phyloP scores from a whole-genome alignment of 2,888 invertebrate genomes.

The Caenorhabditis afra region DNA sequence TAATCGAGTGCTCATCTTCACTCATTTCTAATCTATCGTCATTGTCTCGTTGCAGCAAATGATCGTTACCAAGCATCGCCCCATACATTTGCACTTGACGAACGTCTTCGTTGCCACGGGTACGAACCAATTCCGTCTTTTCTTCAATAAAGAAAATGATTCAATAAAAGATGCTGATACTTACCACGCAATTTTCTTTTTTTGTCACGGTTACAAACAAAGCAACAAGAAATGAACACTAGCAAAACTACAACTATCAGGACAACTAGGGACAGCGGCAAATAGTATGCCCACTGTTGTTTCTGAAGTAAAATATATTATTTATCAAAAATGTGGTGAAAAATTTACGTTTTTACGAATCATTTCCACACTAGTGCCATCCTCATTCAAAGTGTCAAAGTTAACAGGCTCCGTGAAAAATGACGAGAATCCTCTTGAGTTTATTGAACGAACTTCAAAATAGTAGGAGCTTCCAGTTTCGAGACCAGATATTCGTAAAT shows the following conservation, averaged over 20 bases:
- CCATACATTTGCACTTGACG: slow-evolving; percentile 79
- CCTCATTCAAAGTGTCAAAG: slow-evolving; percentile 68
- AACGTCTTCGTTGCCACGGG: slow-evolving; percentile 71
- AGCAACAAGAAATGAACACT: slow-evolving; percentile 30
- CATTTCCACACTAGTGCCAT: slow-evolving; percentile 64
- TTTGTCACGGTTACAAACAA: slow-evolving; percentile 58
- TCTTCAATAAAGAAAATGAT: slow-evolving; percentile 49
- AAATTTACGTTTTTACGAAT: slow-evolving; percentile 16
- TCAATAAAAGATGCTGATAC: not conserved
- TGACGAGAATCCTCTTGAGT: slow-evolving; percentile 67
- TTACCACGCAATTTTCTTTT: slow-evolving; percentile 70
- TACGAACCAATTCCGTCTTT: slow-evolving; percentile 75
- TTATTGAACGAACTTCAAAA: slow-evolving; percentile 70
- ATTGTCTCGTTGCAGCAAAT: slow-evolving; percentile 20
- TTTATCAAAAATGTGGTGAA: not conserved
- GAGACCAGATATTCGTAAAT: slow-evolving; percentile 64
- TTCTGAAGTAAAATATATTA: slow-evolving; percentile 7
- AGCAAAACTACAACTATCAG: slow-evolving; percentile 18
- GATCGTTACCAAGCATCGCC: slow-evolving; percentile 67
- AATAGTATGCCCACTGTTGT: not conserved
- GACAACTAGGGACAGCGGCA: slow-evolving; percentile 28
- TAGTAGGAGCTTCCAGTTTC: slow-evolving; percentile 51
- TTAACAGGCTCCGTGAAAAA: slow-evolving; percentile 62
- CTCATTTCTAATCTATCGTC: slow-evolving; percentile 64
- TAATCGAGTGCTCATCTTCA: slow-evolving; percentile 78